A percentile compares a stretch with the other conserved stretches of the same genome.
These are phyloP conservation scores for Leiothrix lutea DNA, from an alignment of 2,113 vertebrate genomes.

Conservation along the genomic window DNA sequence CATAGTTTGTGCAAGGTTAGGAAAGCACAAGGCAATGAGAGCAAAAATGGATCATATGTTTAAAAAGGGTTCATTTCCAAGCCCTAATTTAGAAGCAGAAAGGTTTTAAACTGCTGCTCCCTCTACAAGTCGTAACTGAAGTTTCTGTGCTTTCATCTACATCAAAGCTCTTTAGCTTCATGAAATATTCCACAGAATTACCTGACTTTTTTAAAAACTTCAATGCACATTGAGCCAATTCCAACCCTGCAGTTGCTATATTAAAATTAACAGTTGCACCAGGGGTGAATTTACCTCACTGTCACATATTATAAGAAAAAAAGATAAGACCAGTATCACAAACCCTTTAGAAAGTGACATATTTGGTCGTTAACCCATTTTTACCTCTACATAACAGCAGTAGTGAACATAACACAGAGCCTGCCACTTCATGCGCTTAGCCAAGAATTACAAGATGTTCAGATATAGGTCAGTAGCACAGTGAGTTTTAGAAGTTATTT, in stretches of 20 bases:
- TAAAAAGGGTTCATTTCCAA: not conserved
- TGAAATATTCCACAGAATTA: constrained; percentile 4
- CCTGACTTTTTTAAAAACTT: not conserved
- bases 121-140: constrained; percentile 18
- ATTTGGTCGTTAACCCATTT: constrained; percentile 8
- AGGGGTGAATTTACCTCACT: not conserved
- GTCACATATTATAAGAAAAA: not conserved
- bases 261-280: not conserved
- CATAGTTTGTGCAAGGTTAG: not conserved
- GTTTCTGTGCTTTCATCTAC: constrained; percentile 21
- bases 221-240: not conserved
- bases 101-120: constrained; percentile 1
- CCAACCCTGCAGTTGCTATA: not conserved
- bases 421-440: not conserved
- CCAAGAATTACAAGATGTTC: constrained; percentile 17
- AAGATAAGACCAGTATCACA: not conserved
- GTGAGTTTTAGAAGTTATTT: constrained; percentile 27
- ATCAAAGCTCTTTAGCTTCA: constrained; percentile 34
- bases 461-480: constrained; percentile 51
- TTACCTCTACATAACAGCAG: not conserved
- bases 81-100: not conserved
- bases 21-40: not conserved
- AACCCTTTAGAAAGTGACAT: not conserved
- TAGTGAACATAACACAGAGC: not conserved
- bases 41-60: not conserved